Evolutionary conservation across 2,888 invertebrate genomes (phyloP), one percentile per base, ranked within the genome.

Genomic region (Ophraella communa): DNA sequence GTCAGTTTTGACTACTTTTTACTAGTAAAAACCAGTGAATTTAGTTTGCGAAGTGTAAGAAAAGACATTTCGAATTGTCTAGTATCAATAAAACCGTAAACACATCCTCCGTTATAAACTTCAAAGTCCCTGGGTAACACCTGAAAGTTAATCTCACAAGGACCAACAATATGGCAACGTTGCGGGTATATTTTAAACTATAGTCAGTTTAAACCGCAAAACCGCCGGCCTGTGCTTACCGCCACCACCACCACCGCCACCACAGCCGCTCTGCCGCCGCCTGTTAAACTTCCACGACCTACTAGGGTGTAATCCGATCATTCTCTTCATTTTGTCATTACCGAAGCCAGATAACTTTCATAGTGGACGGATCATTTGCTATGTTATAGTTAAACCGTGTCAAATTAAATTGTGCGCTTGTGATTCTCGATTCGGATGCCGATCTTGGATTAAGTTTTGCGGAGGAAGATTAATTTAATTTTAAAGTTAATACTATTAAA

Each of bases 321-420:
- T 68, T 56, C 65, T 62, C 64, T 70, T 68, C 68, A 64, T 71
- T 68, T 68, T 68, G 69, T 71, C 71, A 67, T 71, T 67, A 70
- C 47, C 62, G 56, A 64, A 66, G 66, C 66, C 61, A 56, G 51
- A 66, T 63, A 54, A 66, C 61, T 66, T 57, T 59, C 45, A 56
- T 45, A 59, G 54, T 20, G 49, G 49, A 51, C 17, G 49, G 27
- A 17, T 23, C 24, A 24, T 49, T 49, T 49, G 24, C 24, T 24
- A 49, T 14, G 49, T 51, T 51, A 7, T 17, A 51, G 14, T 51
- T 14, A 27, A 27, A 17, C 17, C 49, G 14, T 51, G 24, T 51
- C 49, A 17, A 51, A 27, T 51, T 23, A 27, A 24, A 51, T 51
- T 24, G 14, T 27, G 49, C 24, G 8, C 27, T 51, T 17, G 27